phyloP scores from a whole-genome alignment of 1,140 invertebrate genomes.

The Sitodiplosis mosellana region DNA sequence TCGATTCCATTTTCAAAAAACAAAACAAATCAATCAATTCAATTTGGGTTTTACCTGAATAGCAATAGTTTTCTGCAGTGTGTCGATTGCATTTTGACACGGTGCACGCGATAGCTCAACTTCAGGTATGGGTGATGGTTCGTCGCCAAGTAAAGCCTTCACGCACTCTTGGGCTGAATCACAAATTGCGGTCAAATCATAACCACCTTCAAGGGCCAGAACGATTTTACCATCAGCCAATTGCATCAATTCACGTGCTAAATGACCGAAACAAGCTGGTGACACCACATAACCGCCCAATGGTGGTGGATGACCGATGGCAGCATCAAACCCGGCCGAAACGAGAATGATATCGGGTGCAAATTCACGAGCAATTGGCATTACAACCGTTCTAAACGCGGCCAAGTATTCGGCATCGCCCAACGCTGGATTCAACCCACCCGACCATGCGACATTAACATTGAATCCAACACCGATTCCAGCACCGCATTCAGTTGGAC shows the following conservation, averaged over 20 bases:
- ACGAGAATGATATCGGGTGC: slow-evolving; percentile 89
- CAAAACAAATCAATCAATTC: not conserved
- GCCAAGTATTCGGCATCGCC: slow-evolving; percentile 96
- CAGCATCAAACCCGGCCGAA: slow-evolving; percentile 95
- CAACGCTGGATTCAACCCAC: slow-evolving; percentile 76
- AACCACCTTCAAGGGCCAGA: slow-evolving; percentile 85
- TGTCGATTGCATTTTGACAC: slow-evolving; percentile 67
- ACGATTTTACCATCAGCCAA: slow-evolving; percentile 78
- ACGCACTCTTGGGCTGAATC: slow-evolving; percentile 96
- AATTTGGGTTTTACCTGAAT: slow-evolving; percentile 69
- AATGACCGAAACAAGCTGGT: slow-evolving; percentile 87
- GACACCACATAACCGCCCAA: slow-evolving; percentile 89
- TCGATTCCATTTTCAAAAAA: no score
- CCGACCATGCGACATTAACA: slow-evolving; percentile 94
- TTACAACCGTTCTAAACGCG: slow-evolving; percentile 82
- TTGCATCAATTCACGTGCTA: slow-evolving; percentile 86
- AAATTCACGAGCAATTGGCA: slow-evolving; percentile 87
- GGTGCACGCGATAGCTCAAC: slow-evolving; percentile 62
- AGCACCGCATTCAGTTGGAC: slow-evolving; percentile 74
- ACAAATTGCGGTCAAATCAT: slow-evolving; percentile 89
- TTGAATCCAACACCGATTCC: slow-evolving; percentile 88
- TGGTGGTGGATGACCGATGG: slow-evolving; percentile 77
- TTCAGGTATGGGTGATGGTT: slow-evolving; percentile 51
- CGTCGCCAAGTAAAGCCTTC: slow-evolving; percentile 72
- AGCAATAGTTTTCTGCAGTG: slow-evolving; percentile 70